phyloP scores from a whole-genome alignment of 2,797 vertebrate species.

The Poeciliopsis turneri region DNA sequence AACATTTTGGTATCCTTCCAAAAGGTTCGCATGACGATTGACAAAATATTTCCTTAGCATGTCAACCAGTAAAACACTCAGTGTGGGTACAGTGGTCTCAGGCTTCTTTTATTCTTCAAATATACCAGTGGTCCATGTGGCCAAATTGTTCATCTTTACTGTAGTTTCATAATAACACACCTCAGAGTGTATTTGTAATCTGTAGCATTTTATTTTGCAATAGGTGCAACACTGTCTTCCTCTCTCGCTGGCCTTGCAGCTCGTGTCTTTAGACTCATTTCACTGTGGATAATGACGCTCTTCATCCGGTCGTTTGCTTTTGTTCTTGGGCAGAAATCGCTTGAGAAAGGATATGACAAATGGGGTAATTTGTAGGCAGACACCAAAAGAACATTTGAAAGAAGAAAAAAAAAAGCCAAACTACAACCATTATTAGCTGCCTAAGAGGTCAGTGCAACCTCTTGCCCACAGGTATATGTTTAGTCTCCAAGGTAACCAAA shows the following conservation, averaged over 20 bases:
- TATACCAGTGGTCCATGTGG: background rate
- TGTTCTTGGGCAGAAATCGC: background rate
- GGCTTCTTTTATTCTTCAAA: background rate
- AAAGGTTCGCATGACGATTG: background rate
- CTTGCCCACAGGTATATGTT: background rate
- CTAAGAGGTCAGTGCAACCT: background rate
- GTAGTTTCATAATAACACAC: background rate
- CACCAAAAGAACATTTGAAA: background rate
- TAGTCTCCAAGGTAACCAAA: background rate
- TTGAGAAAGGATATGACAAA: background rate
- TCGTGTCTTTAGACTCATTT: background rate
- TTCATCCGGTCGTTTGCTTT: background rate
- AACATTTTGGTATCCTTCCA: background rate
- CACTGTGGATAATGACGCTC: background rate
- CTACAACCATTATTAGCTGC: background rate
- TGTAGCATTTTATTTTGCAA: slow-evolving; percentile 1
- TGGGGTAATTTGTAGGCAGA: background rate
- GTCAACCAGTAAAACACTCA: background rate
- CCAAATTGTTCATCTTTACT: background rate
- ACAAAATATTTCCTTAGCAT: background rate
- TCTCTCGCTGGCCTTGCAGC: background rate
- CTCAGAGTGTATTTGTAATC: background rate
- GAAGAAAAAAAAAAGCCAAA: background rate
- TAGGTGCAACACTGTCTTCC: background rate
- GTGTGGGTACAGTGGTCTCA: background rate